phyloP scores from a whole-genome alignment of 2,113 vertebrate species.

The Mungos mungo region DNA sequence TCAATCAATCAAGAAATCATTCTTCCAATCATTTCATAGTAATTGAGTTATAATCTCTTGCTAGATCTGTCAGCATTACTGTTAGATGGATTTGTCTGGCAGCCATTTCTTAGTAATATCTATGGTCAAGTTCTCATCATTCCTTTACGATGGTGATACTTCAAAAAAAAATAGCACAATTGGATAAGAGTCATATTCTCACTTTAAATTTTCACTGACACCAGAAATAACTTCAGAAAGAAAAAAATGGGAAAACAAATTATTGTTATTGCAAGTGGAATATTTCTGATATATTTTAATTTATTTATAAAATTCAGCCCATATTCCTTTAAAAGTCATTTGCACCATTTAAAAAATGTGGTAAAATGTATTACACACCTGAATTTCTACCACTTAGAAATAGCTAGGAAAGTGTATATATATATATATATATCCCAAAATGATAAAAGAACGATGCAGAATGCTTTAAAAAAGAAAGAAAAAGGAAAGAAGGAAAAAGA shows the following conservation, averaged over 20 bases:
- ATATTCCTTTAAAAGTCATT: background rate
- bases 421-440: background rate
- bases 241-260: background rate
- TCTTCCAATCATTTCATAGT: constrained; percentile 23
- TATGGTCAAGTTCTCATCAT: background rate
- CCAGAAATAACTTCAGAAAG: background rate
- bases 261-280: background rate
- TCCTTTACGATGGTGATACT: background rate
- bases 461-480: background rate
- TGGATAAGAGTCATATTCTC: background rate
- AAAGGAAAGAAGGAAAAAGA: background rate
- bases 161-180: background rate
- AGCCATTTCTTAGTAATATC: background rate
- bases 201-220: background rate
- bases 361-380: background rate
- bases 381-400: background rate
- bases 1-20: constrained; percentile 46
- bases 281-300: background rate
- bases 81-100: background rate
- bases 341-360: background rate
- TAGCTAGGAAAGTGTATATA: background rate
- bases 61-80: background rate
- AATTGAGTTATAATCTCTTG: constrained; percentile 36
- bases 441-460: background rate
- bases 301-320: background rate